Evolutionary conservation across 2,113 vertebrate genomes (phyloP), one percentile per base, ranked within the genome.

Genomic region (Zosterops japonicus): DNA sequence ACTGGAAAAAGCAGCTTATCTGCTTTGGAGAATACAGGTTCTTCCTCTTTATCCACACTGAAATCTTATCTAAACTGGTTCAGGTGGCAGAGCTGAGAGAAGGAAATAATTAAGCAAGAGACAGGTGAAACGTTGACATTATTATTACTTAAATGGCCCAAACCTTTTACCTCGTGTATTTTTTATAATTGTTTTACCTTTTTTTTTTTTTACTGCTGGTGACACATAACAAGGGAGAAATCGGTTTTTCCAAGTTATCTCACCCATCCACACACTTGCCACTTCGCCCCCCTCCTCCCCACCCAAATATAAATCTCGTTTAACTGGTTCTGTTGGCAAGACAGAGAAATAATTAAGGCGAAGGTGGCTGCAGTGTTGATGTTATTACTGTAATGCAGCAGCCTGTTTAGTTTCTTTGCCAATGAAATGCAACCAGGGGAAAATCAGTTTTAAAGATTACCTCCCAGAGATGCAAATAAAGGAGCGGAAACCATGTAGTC

Each of bases 291-390:
- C 72, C 80, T 49, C 39, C 22, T 79, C 70, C 68, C 75, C 90
- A 12, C 93, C 82, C 71, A 18, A 82, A 72, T 78, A 97, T 98
- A 97, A 97, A 97, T 98, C 97, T 96, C 79, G 14, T 97, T 97
- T 96, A 98, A 97, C 69, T 78, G 95, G 89, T 94, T 94, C 95
- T 91, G 79, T 76, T 96, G 97, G 95, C 95, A 97, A 97, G 96
- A 93, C 95, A 94, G 94, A 95, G 96, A 97, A 97, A 98, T 98
- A 98, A 98, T 97, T 95, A 97, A 98, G 97, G 97, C 31, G 6
- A 97, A 98, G 96, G 93, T 90, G 85, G 94, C 95, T 95, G 95
- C 94, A 96, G 91, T 93, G 94, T 95, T 96, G 97, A 86, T 96
- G 96, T 96, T 97, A 92, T 97, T 98, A 87, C 96, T 89, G 87